Evolutionary conservation across 2,797 vertebrate species (phyloP).

Genomic region (Phataginus tricuspis): DNA sequence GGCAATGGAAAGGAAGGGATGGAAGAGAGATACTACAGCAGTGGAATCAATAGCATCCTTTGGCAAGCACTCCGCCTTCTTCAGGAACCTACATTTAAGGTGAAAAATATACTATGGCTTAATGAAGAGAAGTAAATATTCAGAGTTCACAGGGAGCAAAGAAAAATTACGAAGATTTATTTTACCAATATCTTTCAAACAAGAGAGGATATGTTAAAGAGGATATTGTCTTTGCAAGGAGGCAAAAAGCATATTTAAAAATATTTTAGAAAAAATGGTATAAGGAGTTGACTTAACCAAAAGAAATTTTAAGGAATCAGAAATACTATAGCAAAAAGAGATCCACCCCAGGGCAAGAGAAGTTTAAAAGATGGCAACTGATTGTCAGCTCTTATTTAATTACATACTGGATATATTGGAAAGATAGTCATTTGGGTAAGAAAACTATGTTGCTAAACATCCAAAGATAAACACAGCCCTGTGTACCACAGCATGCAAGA

Average conservation of each 20-base stretch:
- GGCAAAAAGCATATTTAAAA: conserved; percentile 17
- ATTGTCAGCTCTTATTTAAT: neutral
- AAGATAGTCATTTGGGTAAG: neutral
- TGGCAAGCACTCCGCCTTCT: neutral
- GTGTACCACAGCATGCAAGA: neutral
- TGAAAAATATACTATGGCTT: neutral
- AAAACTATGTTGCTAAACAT: neutral
- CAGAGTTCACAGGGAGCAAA: neutral
- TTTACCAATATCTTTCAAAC: neutral
- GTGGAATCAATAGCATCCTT: neutral
- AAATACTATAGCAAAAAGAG: neutral
- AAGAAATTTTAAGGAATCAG: neutral
- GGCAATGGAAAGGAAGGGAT: neutral
- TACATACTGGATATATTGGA: neutral
- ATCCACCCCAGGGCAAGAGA: neutral
- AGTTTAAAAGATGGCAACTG: neutral
- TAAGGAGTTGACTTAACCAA: neutral
- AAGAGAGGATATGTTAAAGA: neutral
- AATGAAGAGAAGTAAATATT: neutral
- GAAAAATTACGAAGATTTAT: neutral
- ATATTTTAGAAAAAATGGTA: neutral
- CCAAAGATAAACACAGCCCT: neutral
- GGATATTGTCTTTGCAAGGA: neutral
- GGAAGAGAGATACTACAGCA: neutral
- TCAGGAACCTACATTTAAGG: neutral